Evolutionary conservation across 2,113 vertebrate genomes (phyloP), one percentile per base, ranked within the genome.

Genomic region (Penelope pileata): DNA sequence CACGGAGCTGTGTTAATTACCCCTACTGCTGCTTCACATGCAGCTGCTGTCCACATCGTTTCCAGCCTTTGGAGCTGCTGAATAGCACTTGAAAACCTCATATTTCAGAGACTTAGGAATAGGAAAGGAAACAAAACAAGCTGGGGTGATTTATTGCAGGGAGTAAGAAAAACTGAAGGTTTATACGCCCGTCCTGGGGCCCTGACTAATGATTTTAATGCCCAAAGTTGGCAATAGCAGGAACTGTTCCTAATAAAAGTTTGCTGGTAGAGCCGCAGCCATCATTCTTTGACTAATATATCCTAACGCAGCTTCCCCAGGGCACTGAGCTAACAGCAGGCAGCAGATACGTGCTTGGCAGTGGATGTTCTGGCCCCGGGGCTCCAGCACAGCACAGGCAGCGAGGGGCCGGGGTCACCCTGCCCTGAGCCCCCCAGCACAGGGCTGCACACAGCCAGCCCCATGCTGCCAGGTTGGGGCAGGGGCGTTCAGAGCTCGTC

Each of bases 191-290:
- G 24, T 66, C 47, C 24, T n/a, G 53, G 77, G 56, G 81, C 91
- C 74, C 94, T 94, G 94, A 94, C 86, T 95, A 91, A 95, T 69
- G 89, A 72, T 83, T 85, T 77, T 32, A 95, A 76, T 77, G 81
- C 54, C 78, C 2, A 0, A 69, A 83, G 78, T 50, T 83, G 81
- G 75, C 87, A 90, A 73, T 7, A 70, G 80, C 2, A 4, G 60
- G 43, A 86, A 64, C 83, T 58, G 86, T 79, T 89, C 78, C 87
- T 68, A 48, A 82, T 86, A 75, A 86, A 96, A 75, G 73, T n/a
- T 93, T 70, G 83, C 86, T 79, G 43, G 80, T 86, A 60, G 88
- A 75, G 40, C 83, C 81, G 80, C 80, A 92, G 43, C 83, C 83
- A 83, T 92, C 70, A 75, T 40, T 93, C 88, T 84, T 86, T 83